Evolutionary conservation across 2,797 vertebrate species (phyloP), one percentile per base, ranked within the genome.

Genomic region (Numenius phaeopus): DNA sequence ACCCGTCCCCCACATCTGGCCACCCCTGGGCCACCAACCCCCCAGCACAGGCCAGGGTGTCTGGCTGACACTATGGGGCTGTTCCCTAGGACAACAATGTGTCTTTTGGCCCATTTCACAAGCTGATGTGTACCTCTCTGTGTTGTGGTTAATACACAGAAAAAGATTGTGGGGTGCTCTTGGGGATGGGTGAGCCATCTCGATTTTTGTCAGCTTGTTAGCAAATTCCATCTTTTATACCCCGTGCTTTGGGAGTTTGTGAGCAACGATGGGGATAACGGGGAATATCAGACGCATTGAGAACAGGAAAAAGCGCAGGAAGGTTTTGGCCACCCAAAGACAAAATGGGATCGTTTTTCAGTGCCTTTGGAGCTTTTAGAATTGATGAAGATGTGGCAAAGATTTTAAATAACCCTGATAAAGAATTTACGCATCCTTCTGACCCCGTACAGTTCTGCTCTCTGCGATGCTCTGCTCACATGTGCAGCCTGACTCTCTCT

Each of bases 231-330:
- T 70, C 14, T 49, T 84, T 77, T 21, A 5, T 18, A 24, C 32
- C 24, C 30, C 9, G 40, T 50, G 58, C 29, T 88, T 58, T 66
- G 84, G 64, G 84, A 73, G 24, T 34, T 42, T 7, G 15, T 55
- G 34, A 47, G 2, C 42, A 67, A 0, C 0, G 5, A 5, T 34
- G 49, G 58, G 1, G 14, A 2, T 8, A 69, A 47, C 0, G 5
- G 73, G 47, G 24, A 0, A 0, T 32, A 16, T 42, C 79, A 34
- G 57, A 65, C 49, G 40, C 64, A 40, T 26, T 3, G 76, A 59
- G 40, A 67, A 23, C 17, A 70, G 47, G 16, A 65, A 23, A 83
- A 47, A 40, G 17, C 9, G 0, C 37, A 26, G 44, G 19, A 55
- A 71, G 18, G 47, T 29, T 95, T 78, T 77, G 37, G 40, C 44